Evolutionary conservation across 64 coral and sea anemone genomes (phyloP).

Genomic region (Porites lutea): DNA sequence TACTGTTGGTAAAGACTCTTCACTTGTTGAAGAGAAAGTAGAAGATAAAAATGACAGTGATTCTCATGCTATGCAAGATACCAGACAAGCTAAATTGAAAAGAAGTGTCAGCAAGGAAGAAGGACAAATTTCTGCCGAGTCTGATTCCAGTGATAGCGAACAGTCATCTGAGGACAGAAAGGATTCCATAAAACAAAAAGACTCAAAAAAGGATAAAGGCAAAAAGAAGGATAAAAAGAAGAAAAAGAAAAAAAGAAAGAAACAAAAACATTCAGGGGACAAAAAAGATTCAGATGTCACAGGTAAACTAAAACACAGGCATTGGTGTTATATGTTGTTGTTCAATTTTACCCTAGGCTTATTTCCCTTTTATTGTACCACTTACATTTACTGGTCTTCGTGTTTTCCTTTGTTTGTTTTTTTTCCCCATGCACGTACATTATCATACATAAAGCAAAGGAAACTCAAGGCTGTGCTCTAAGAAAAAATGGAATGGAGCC

Average conservation of each 20-base stretch:
- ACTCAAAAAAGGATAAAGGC: slow-evolving; percentile 21
- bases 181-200: slow-evolving; percentile 15
- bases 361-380: no score
- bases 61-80: not conserved
- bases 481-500: no score
- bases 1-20: not conserved
- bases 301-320: not conserved
- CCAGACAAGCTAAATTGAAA: not conserved
- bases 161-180: not conserved
- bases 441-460: no score
- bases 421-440: no score
- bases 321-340: not conserved
- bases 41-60: not conserved
- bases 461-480: no score
- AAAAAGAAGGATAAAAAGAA: slow-evolving; percentile 50
- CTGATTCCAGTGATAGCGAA: slow-evolving; percentile 39
- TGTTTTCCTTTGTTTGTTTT: no score
- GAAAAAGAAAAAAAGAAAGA: slow-evolving; percentile 33
- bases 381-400: no score
- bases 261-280: not conserved
- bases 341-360: no score
- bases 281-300: not conserved
- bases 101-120: slow-evolving; percentile 29
- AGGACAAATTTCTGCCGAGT: slow-evolving; percentile 39
- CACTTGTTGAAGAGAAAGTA: not conserved